Evolutionary conservation across 1,140 invertebrate species (phyloP), one percentile per base, ranked within the genome.

Genomic region (Drosophila busckii): DNA sequence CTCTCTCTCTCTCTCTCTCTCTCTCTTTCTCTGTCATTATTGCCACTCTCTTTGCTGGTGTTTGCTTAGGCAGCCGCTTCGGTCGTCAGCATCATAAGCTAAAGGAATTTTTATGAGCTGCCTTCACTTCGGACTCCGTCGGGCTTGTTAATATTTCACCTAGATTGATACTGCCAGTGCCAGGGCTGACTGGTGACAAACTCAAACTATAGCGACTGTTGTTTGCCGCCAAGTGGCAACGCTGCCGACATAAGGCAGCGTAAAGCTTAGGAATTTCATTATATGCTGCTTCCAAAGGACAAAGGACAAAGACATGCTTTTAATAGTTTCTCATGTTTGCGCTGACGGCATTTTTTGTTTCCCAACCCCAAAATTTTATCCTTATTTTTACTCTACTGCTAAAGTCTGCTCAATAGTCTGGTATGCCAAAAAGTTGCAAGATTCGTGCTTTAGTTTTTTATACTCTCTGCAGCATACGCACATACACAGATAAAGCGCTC

Each of bases 291-390:
- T n/a, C n/a, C n/a, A n/a, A 62, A 53, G 49, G 73, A 68, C 73
- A 80, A 78, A 73, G 73, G 68, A 80, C 73, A 78, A 78, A 78
- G 73, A 78, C 73, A 78, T 78, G 73, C 80, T 78, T 78, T 78
- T 78, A 78, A 78, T 78, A 78, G 73, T 78, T 78, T 78, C 58
- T 56, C 58, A 60, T 78, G 73, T 78, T 78, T 80, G 73, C 65
- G 53, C 56, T 68, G 68, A 56, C 49, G 37, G 58, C 16, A 48
- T 67, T 48, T 38, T 37, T 28, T 31, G 26, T 46, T 19, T 26
- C n/a, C n/a, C n/a, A n/a, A n/a, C n/a, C n/a, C n/a, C n/a, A n/a
- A n/a, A n/a, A n/a, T n/a, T 45, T 19, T 17, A 7, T 10, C 4
- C 25, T 41, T 42, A 59, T 59, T 35, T 40, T 28, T 22, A 4